Evolutionary conservation across 2,888 invertebrate species (phyloP), one percentile per base, ranked within the genome.

Genomic region (Dryobota labecula): DNA sequence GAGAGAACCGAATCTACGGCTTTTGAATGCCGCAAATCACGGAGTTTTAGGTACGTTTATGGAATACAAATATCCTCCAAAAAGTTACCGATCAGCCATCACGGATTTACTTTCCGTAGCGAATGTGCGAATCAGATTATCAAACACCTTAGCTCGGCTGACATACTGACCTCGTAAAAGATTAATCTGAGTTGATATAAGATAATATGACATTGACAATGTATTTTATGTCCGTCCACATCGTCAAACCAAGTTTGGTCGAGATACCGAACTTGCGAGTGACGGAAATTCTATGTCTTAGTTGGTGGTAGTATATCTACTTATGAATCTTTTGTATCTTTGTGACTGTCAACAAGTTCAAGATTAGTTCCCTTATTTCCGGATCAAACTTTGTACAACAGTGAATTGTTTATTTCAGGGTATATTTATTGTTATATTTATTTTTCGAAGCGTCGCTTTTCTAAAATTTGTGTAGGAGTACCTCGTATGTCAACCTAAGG

Each of bases 101-200:
- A 18, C 64, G 2, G 6, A 41, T 41, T 67, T 27, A 53, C 36
- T 64, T 58, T 43, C 38, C 36, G 45, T 30, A 20, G 49, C 24
- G 43, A 47, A 4, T 5, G 43, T 49, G 3, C 1, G 41, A 71
- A 69, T 66, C 47, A 66, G 45, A 57, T 64, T 41, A 11, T 33
- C 27, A 64, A 60, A 53, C 18, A 64, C 56, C 58, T 60, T 24
- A 36, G 18, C 45, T 53, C 43, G n/a, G 24, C 33, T 51, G 33
- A 62, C 43, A 77, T 51, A 53, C 47, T 81, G 69, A 81, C 73
- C 79, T 80, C 79, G 45, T 77, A 73, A 57, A 66, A 80, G 49
- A 72, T 80, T 84, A 73, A 76, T 70, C 62, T 70, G 56, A 45
- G 53, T 62, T 33, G 13, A 64, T 77, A 61, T 62, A 38, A 67